Evolutionary conservation across 1,140 invertebrate genomes (phyloP).

Genomic region (Drosophila tropicalis): DNA sequence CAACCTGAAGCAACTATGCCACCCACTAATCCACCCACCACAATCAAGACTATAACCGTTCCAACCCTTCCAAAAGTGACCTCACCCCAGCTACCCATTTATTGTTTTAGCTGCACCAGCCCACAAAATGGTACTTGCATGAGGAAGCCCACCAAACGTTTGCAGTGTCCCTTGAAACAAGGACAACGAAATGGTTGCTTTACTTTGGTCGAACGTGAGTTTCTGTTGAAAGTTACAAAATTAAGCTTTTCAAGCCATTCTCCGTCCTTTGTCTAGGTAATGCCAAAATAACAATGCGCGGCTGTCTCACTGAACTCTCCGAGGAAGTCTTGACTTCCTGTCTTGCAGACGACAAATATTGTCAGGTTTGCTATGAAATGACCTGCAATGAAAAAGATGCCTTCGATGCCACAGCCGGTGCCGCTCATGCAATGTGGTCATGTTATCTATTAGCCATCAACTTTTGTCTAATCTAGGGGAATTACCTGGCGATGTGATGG

Average conservation of each 20-base stretch:
- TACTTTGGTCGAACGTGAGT: constrained; percentile 3
- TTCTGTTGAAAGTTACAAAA: neutral
- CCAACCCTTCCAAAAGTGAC: neutral
- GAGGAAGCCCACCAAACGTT: neutral
- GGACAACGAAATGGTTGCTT: constrained; percentile 7
- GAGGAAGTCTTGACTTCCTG: constrained; percentile 39
- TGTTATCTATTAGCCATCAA: constrained; percentile 14
- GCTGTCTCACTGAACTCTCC: constrained; percentile 59
- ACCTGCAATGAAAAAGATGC: constrained; percentile 52
- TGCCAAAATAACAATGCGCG: constrained; percentile 35
- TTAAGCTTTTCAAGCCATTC: neutral
- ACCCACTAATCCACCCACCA: neutral
- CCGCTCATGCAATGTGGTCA: neutral
- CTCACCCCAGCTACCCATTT: neutral
- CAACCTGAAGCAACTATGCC: neutral
- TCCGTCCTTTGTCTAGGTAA: neutral
- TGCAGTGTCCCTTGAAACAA: neutral
- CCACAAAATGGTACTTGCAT: neutral
- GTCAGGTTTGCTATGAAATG: constrained; percentile 40
- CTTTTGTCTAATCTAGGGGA: constrained; percentile 13
- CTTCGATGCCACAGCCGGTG: neutral
- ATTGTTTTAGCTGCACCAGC: constrained; percentile 1
- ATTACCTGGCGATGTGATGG: neutral
- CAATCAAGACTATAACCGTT: neutral
- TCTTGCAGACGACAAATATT: constrained; percentile 36